Evolutionary conservation across 1,140 invertebrate species (phyloP), one percentile per base, ranked within the genome.

Genomic region (Magallana gigas): DNA sequence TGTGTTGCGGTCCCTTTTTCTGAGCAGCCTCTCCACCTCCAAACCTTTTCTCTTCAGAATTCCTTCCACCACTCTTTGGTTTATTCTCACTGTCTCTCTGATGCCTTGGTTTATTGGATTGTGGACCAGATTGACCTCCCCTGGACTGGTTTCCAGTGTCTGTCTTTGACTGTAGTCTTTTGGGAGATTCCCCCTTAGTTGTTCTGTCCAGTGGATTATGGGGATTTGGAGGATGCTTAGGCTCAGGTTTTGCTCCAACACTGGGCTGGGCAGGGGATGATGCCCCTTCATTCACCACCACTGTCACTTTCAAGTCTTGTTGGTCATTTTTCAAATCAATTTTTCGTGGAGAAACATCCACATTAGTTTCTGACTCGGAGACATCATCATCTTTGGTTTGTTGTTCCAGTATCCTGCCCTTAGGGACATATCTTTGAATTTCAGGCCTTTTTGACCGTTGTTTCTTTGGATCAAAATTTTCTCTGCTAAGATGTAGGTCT

Each of bases 341-440:
- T 89, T 86, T 90, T 36, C 88, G 83, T 48, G 85, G 68, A 84
- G 64, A 82, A 48, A 56, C 36, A 81, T n/a, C 56, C 14, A 23
- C 16, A 57, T 12, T 57, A 57, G 82, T 62, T 58, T 88, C 64
- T 14, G 68, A 84, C 82, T 89, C 62, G 8, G 86, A 85, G 29
- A 18, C 85, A 11, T 90, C 88, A 48, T 90, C 88, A 80, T 90
- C 89, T 12, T 90, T 88, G 58, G 88, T 88, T 59, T 91, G 91
- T 81, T 90, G 88, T 62, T 92, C 90, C 68, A 89, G 71, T 18
- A 92, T 88, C 18, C 91, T 89, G 18, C 88, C 91, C 84, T 90
- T 92, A 12, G 94, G 94, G 23, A 93, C 91, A 92, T 94, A 94
- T 48, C 92, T 91, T 76, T 92, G 90, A 57, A 93, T 91, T 85